Percentiles rank a stretch among this genome's conserved stretches.
phyloP scores from a whole-genome alignment of 2,888 invertebrate species.

The Belgica antarctica region DNA sequence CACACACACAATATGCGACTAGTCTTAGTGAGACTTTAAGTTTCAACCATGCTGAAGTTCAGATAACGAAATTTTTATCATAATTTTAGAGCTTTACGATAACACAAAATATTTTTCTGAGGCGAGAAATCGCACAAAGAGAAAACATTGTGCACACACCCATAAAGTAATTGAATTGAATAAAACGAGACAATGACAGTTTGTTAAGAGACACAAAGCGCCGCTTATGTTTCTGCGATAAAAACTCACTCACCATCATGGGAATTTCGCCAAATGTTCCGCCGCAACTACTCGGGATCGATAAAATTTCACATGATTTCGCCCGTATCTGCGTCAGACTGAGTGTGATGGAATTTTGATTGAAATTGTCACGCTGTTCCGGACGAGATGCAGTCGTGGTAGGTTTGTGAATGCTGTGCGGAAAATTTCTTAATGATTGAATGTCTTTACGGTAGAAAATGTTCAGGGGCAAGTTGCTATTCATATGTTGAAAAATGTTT shows the following conservation, averaged over 20 bases:
- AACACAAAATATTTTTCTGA: neutral
- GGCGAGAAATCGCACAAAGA: neutral
- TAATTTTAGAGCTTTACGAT: neutral
- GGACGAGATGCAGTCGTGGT: no score
- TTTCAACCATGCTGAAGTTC: no score
- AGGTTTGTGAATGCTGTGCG: no score
- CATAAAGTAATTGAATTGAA: constrained; percentile 14
- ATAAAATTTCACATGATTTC: constrained; percentile 33
- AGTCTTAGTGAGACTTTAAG: neutral
- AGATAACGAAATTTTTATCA: constrained; percentile 5
- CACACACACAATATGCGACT: constrained; percentile 5
- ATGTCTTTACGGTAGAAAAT: neutral
- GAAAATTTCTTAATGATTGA: constrained; percentile 3
- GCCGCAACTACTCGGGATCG: constrained; percentile 7
- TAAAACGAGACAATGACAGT: constrained; percentile 21
- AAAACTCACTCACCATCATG: constrained; percentile 30
- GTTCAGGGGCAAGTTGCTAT: no score
- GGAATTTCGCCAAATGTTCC: constrained; percentile 13
- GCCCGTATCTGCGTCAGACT: neutral
- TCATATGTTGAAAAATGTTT: no score
- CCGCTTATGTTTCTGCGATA: neutral
- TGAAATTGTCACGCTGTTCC: neutral
- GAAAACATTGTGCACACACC: neutral
- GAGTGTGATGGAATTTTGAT: neutral
- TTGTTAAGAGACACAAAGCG: neutral